These are phyloP conservation scores for Lysandra bellargus DNA, from an alignment of 2,888 invertebrate species.

Conservation along the genomic window DNA sequence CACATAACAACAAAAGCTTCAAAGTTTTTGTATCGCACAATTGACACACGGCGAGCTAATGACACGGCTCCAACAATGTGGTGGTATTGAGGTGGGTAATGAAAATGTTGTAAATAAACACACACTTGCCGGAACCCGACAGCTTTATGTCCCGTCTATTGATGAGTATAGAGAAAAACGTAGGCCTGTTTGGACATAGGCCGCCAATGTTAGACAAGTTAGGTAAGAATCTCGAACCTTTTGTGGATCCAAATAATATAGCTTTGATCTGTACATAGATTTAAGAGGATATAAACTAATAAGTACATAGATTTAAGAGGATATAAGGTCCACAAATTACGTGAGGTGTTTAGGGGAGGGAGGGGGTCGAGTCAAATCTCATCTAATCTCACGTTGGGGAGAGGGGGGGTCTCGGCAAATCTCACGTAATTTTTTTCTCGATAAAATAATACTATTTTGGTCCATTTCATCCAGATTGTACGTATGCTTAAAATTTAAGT, in stretches of 20 bases:
- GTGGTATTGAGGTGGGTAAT: conserved; percentile 51
- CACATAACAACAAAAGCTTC: background rate
- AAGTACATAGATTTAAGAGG: too few species aligned
- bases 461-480: too few species aligned
- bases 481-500: too few species aligned
- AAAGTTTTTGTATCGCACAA: conserved; percentile 26
- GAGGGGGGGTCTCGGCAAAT: too few species aligned
- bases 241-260: background rate
- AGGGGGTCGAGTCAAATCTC: too few species aligned
- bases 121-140: conserved; percentile 61
- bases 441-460: too few species aligned
- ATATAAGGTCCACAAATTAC: too few species aligned
- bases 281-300: too few species aligned
- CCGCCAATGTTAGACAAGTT: background rate
- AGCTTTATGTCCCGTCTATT: conserved; percentile 68
- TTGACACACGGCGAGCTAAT: conserved; percentile 45
- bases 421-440: too few species aligned
- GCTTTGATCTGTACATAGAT: background rate
- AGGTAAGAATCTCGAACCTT: background rate
- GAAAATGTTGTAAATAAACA: conserved; percentile 63
- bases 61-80: conserved; percentile 51
- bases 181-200: conserved; percentile 41
- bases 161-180: conserved; percentile 60
- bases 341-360: too few species aligned
- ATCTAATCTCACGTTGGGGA: too few species aligned